These are phyloP conservation scores for Callyntrura guangdongensis DNA, from an alignment of 2,888 invertebrate species.

Conservation along the genomic window DNA sequence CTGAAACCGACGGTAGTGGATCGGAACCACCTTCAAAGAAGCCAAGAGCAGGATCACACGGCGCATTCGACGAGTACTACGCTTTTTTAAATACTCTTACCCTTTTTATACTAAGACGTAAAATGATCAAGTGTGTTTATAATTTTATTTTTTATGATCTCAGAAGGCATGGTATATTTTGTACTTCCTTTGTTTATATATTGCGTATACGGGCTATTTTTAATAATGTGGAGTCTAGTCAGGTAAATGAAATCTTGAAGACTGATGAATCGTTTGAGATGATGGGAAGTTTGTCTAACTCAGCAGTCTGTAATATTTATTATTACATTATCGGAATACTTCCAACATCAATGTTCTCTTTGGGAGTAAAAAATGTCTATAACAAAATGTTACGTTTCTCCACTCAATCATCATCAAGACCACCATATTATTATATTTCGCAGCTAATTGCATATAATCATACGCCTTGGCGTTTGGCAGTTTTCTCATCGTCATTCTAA, in stretches of 20 bases:
- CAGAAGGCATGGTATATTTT: slow-evolving; percentile 58
- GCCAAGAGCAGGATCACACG: slow-evolving; percentile 61
- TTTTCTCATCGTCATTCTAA: not conserved
- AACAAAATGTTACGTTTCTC: slow-evolving; percentile 46
- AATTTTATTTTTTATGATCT: slow-evolving; percentile 54
- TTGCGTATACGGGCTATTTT: slow-evolving; percentile 29
- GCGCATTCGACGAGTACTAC: slow-evolving; percentile 83
- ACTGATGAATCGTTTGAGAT: not conserved
- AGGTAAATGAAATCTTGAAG: slow-evolving; percentile 49
- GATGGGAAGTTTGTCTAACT: slow-evolving; percentile 61
- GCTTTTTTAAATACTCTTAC: slow-evolving; percentile 81
- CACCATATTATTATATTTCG: not conserved
- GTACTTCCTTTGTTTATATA: slow-evolving; percentile 63
- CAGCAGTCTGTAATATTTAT: slow-evolving; percentile 56
- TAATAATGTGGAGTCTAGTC: slow-evolving; percentile 62
- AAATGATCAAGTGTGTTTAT: not conserved
- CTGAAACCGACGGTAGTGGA: slow-evolving; percentile 59
- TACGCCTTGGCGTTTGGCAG: not conserved
- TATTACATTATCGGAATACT: slow-evolving; percentile 54
- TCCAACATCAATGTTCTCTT: slow-evolving; percentile 66
- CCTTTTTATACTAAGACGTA: not conserved
- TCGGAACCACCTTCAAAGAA: slow-evolving; percentile 79
- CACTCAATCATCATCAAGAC: slow-evolving; percentile 53
- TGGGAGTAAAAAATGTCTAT: slow-evolving; percentile 69
- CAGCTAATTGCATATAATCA: slow-evolving; percentile 3